Percentiles rank a stretch among this genome's conserved stretches.
These are phyloP conservation scores for Halcyon malimbica DNA, from an alignment of 2,113 vertebrate species.

Conservation along the genomic window DNA sequence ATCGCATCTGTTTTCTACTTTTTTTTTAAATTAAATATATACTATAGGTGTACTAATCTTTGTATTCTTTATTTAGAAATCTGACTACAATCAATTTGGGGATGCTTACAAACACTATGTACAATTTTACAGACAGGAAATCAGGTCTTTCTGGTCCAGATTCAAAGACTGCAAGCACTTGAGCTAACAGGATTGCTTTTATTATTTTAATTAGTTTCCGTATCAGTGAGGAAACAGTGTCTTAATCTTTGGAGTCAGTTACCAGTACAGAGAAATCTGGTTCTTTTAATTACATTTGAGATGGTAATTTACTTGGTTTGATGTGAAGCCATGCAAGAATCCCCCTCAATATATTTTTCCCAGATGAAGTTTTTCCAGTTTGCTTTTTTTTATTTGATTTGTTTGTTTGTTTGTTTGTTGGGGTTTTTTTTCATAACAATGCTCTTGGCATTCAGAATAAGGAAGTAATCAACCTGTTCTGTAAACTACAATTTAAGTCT, in stretches of 20 bases:
- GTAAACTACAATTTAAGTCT: neutral
- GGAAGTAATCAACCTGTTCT: neutral
- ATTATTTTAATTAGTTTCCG: neutral
- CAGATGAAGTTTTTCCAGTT: neutral
- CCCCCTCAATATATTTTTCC: neutral
- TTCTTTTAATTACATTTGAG: neutral
- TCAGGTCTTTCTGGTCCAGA: neutral
- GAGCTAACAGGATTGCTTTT: neutral
- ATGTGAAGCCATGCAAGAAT: neutral
- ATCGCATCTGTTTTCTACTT: neutral
- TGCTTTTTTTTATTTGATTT: no score
- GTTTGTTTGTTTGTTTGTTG: no score
- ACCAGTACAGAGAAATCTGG: neutral
- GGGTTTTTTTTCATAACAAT: neutral
- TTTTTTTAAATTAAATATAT: neutral
- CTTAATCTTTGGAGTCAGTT: neutral
- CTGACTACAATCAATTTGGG: neutral
- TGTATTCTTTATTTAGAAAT: neutral
- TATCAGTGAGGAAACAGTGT: neutral
- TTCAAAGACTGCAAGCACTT: neutral
- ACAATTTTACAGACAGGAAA: neutral
- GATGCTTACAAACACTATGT: neutral
- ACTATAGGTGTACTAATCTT: neutral
- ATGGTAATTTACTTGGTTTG: neutral
- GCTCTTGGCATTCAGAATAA: neutral